Base-by-base conservation (phyloP, 2,797 vertebrate species). In the Florisuga fusca region DNA sequence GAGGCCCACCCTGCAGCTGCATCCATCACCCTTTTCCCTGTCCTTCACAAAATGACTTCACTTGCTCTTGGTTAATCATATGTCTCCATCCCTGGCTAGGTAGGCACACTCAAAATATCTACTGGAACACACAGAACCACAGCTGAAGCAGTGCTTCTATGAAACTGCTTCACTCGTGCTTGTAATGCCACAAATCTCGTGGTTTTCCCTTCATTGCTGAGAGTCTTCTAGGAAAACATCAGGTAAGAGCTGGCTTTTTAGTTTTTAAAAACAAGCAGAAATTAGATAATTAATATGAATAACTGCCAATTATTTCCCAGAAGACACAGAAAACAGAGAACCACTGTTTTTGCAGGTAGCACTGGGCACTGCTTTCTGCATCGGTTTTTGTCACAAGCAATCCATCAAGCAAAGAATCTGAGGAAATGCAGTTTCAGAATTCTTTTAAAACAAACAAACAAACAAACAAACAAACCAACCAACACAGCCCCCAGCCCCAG, bases 1-100 rank as follows among this genome's bases (percentile, higher is more conserved):
- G 66, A 87, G 33, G 29, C n/a, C 27, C 10, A 1, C 67, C 45
- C 78, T 84, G 71, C 84, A 93, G 84, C 85, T 68, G 83, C 55
- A 82, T 43, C 26, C 27, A 31, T 29, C 0, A 0, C 26, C 29
- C 29, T 62, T 69, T 69, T 19, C 51, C 63, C 27, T 67, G 62
- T 57, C 33, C 74, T 81, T 34, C 71, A 29, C 51, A 25, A 53
- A 87, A 87, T 36, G 26, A 54, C 6, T 84, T 78, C 38, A 46
- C 38, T 11, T 2, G 1, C 58, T 83, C 45, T 50, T 59, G 9
- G 59, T 73, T 67, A 48, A 53, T 62, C 53, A 20, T 2, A 36
- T 1, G 0, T 34, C 72, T 66, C 84, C 71, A 61, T 18, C 34
- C 34, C 51, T 51, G 57, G 51, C 41, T 68, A 18, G 48, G 22